These are phyloP conservation scores for Ceraclea dissimilis DNA, from an alignment of 2,888 invertebrate genomes.

Conservation along the genomic window DNA sequence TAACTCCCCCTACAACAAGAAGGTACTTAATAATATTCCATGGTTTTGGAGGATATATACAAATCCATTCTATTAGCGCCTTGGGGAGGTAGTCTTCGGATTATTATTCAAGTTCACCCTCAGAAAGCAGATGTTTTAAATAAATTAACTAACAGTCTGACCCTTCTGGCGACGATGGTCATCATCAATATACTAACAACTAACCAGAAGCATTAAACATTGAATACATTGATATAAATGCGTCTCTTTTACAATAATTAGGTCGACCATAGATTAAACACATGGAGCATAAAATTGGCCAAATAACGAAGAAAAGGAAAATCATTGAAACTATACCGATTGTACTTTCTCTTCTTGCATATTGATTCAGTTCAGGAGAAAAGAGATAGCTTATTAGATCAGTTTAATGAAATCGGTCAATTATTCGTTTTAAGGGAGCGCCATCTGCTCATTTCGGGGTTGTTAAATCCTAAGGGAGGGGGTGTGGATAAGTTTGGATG, in stretches of 20 bases:
- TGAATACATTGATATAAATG: conserved; percentile 22
- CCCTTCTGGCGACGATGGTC: conserved; percentile 8
- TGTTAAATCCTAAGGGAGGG: neutral
- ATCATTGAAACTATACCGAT: neutral
- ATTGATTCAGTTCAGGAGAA: neutral
- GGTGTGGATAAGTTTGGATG: neutral
- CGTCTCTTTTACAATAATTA: conserved; percentile 22
- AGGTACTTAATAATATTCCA: neutral
- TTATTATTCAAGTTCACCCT: conserved; percentile 6
- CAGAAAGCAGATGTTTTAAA: conserved; percentile 18
- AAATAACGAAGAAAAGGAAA: conserved; percentile 10
- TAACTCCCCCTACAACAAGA: neutral
- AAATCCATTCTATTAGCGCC: conserved; percentile 5
- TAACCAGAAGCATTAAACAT: conserved; percentile 12
- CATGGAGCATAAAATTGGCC: conserved; percentile 22
- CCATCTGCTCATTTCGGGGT: conserved; percentile 10
- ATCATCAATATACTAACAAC: conserved; percentile 9
- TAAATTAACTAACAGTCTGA: conserved; percentile 17
- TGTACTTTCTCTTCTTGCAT: neutral
- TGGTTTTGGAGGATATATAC: neutral
- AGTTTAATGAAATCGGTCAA: conserved; percentile 3
- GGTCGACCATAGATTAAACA: conserved; percentile 22
- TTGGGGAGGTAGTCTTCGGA: neutral
- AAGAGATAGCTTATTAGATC: neutral
- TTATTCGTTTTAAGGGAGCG: conserved; percentile 12